These are phyloP conservation scores for Drosophila diplacantha DNA, from an alignment of 2,888 invertebrate genomes.

Conservation along the genomic window DNA sequence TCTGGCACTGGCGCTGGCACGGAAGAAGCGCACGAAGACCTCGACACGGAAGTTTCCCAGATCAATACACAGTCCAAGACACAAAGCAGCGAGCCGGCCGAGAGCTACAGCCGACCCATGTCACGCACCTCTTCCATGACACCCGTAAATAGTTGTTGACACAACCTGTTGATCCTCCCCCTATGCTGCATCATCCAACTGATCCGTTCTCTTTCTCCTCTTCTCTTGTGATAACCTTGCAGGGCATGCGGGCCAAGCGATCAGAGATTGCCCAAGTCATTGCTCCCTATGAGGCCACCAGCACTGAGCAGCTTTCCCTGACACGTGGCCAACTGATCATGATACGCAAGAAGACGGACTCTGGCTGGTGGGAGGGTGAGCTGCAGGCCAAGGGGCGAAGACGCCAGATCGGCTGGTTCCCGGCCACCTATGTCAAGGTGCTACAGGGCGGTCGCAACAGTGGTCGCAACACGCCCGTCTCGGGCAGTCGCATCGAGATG, in stretches of 20 bases:
- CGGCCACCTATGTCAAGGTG: conserved; percentile 96
- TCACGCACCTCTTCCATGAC: conserved; percentile 78
- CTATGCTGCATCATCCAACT: neutral
- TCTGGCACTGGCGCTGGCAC: conserved; percentile 33
- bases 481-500: conserved; percentile 83
- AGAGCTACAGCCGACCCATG: conserved; percentile 78
- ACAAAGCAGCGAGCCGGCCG: conserved; percentile 75
- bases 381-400: conserved; percentile 93
- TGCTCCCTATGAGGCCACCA: conserved; percentile 94
- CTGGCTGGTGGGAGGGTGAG: conserved; percentile 99
- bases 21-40: conserved; percentile 77
- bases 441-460: conserved; percentile 84
- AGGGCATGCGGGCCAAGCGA: conserved; percentile 84
- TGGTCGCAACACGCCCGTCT: conserved; percentile 86
- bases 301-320: conserved; percentile 93
- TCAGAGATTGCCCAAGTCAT: conserved; percentile 96
- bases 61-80: conserved; percentile 77
- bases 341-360: conserved; percentile 97
- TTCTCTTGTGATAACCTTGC: conserved; percentile 30
- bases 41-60: conserved; percentile 78
- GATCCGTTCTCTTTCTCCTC: neutral
- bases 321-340: conserved; percentile 94
- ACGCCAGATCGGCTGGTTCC: conserved; percentile 98
- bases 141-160: conserved; percentile 76
- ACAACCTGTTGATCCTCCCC: conserved; percentile 13